These are phyloP conservation scores for Catharus fuscescens DNA, from an alignment of 2,113 vertebrate species.

Conservation along the genomic window DNA sequence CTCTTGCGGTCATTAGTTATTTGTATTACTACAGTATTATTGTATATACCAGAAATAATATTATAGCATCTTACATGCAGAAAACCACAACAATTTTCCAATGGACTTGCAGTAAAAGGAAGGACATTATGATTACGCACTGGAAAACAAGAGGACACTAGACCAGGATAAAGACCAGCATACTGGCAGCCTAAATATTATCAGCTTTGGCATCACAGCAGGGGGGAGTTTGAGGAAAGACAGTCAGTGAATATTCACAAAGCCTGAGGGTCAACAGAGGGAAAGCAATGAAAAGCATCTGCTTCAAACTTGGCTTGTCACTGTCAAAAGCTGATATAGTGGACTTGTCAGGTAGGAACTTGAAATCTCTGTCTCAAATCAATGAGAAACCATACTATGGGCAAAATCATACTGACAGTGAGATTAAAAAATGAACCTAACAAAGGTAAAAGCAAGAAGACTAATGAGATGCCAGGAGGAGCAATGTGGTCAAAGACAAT, in stretches of 20 bases:
- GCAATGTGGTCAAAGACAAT: not conserved
- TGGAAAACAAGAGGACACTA: not conserved
- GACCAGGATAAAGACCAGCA: not conserved
- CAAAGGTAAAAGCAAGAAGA: not conserved
- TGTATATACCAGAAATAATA: not conserved
- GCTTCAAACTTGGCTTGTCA: not conserved
- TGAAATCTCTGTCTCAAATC: not conserved
- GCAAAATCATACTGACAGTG: not conserved
- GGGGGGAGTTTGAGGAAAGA: not conserved
- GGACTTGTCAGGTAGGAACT: not conserved
- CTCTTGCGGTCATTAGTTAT: not conserved
- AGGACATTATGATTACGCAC: not conserved
- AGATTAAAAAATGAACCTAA: not conserved
- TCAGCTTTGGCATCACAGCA: not conserved
- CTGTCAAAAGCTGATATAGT: not conserved
- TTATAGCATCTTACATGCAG: not conserved
- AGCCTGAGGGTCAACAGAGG: not conserved
- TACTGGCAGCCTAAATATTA: not conserved
- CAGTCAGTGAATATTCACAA: not conserved
- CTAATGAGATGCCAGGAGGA: not conserved
- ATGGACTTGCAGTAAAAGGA: not conserved
- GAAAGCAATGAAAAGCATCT: not conserved
- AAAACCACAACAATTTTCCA: not conserved
- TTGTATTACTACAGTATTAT: not conserved
- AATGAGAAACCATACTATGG: not conserved